Percentiles rank a stretch among this genome's conserved stretches.
These are phyloP conservation scores for Rhabditoides inermis DNA, from an alignment of 2,888 invertebrate species.

Conservation along the genomic window DNA sequence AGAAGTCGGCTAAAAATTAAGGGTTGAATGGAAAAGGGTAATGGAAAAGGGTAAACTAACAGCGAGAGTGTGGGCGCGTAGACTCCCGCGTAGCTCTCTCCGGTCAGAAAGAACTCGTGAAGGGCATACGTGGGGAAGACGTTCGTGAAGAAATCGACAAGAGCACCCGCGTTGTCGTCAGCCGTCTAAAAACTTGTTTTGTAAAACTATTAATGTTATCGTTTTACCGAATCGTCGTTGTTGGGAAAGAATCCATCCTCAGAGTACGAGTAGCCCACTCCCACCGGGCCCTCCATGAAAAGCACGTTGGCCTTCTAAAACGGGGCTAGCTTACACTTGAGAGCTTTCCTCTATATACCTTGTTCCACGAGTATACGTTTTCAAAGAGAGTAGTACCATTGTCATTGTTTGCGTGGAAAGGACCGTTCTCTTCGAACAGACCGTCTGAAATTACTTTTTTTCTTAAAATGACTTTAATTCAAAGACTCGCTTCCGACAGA, in stretches of 20 bases:
- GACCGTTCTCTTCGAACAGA: constrained; percentile 37
- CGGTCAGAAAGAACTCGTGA: constrained; percentile 54
- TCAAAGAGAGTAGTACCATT: constrained; percentile 41
- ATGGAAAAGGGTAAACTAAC: no score
- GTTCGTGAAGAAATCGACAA: constrained; percentile 54
- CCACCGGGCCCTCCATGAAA: constrained; percentile 58
- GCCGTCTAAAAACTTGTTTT: constrained; percentile 53
- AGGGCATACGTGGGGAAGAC: constrained; percentile 54
- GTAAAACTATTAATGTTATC: not conserved
- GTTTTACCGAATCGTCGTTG: constrained; percentile 24
- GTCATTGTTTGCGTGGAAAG: constrained; percentile 32
- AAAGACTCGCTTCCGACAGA: constrained; percentile 47
- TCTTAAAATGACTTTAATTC: not conserved
- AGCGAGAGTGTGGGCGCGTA: constrained; percentile 23
- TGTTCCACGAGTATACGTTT: constrained; percentile 51
- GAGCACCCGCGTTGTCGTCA: constrained; percentile 54
- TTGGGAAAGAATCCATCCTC: constrained; percentile 25
- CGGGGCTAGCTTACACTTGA: not conserved
- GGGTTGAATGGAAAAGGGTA: no score
- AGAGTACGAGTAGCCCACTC: constrained; percentile 58
- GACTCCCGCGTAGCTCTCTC: constrained; percentile 46
- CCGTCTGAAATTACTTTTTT: constrained; percentile 8
- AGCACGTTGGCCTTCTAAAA: constrained; percentile 55
- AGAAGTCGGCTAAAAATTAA: constrained; percentile 2
- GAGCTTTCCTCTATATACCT: constrained; percentile 32